Base-by-base conservation (phyloP, 2,888 invertebrate genomes). In the Xestia sexstrigata region DNA sequence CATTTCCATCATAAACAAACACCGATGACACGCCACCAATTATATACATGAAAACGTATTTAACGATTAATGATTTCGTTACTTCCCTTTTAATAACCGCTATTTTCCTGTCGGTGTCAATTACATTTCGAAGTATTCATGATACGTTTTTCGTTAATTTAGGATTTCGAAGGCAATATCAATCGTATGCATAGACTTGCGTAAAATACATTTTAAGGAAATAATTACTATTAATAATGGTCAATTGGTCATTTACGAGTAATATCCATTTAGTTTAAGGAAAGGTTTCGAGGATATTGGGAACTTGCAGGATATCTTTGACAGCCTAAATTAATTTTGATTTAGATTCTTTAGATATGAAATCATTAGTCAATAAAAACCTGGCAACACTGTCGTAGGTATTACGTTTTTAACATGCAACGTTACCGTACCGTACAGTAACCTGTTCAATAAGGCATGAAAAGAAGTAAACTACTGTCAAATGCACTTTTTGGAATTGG, bases 41-140 rank as follows among this genome's bases (percentile, higher is more conserved):
- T 66, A n/a, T 65, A 9, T n/a, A 78, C 63, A 47, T 65, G 60
- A 81, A 78, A 84, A 72, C 76, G 52, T 70, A 47, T 63, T 42
- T 47, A 74, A 47, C 26, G 45, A 85, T 76, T 69, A 63, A 78
- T 72, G 69, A 76, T 79, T 82, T 65, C 63, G 70, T 74, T 82
- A 68, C 35, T 76, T 84, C 84, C 86, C 20, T 66, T 72, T 55
- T 20, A n/a, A 66, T 65, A 86, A 82, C 74, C 17, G 70, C 62
- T 70, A 60, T 70, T 70, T 82, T 84, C 78, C 76, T 71, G 84
- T 63, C 58, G 62, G 55, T 82, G 47, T 85, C 76, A 63, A 76
- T 82, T 82, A 81, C 81, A 77, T 26, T 75, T 55, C 17, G n/a
- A 84, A 65, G 23, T 62, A 60, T 60, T 66, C 26, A 45, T 73